Base-by-base conservation (phyloP, 2,888 invertebrate species). In the Drosophila prolongata region DNA sequence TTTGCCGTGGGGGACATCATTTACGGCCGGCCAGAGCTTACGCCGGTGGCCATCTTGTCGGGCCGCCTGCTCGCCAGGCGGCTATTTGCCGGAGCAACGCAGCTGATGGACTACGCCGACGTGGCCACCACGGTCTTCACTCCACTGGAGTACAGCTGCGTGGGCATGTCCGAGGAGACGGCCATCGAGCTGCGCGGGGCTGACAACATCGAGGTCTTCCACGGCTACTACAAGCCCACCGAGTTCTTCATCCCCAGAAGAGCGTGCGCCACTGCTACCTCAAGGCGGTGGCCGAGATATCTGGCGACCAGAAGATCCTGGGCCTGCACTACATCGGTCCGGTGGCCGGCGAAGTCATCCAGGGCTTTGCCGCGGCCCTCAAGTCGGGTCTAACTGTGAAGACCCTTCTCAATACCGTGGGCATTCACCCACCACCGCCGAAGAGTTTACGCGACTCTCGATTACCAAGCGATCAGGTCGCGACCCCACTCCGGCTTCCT, bases 41-140 rank as follows among this genome's bases (percentile, higher is more conserved):
- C 99, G 1, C 99, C 99, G 3, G 98, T 98, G 10, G 98, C 98
- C 40, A 97, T 98, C 84, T 95, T 95, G 88, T 97, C 98, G 27
- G 99, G 98, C 34, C 94, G 95, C 64, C 93, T 98, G 80, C 93
- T 99, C 38, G 96, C 98, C 8, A 93, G 95, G 43, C 93, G 97
- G 38, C 91, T 97, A 40, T 96, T 95, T 90, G 94, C 92, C 2
- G 93, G 93, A 65, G 92, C 93, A 16, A 83, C 87, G 0, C 94
- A 94, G 64, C 92, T 93, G 24, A 97, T 97, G 96, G 96, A 97
- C 92, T 97, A 97, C 88, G 93, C 94, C 0, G 96, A 96, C 93
- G 95, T 99, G 1, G 97, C 99, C 30, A 99, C 98, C 10, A 98
- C 98, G 0, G 95, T 99, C 0, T 99, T 99, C 92, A 97, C 98